Evolutionary conservation across 2,888 invertebrate species (phyloP), one percentile per base, ranked within the genome.

Genomic region (Lithophane semibrunnea): DNA sequence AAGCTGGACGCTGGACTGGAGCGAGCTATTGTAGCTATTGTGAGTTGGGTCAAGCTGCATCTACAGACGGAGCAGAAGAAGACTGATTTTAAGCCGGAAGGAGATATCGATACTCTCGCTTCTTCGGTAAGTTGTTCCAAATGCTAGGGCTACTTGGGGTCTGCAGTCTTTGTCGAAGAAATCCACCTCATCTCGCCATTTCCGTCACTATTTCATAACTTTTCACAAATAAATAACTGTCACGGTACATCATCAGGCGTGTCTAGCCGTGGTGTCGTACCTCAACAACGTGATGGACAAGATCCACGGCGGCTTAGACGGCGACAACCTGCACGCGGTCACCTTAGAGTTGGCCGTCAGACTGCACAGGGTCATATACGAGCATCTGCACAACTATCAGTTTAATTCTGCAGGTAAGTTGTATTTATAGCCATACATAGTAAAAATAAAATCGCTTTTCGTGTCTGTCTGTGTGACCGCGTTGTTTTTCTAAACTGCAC

Each of bases 11-110:
- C 97, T 0, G 99, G 99, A 0, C 92, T 99, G 79, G 99, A 99
- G 92, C 97, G 98, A 73, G 98, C 99, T 3, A 97, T 99, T 74
- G 98, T 98, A 83, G 98, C 99, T 0, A 98, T 99, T 44, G 98
- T 98, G 79, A 98, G 98, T 69, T 99, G 99, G 99, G 98, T 99
- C 0, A 98, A 98, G 93, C 97, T 98, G 75, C 98, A 99, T 89
- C 97, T 99, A 37, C 98, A 99, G 93, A 98, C 98, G 0, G 99
- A 99, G 92, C 99, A 99, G 95, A 99, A 98, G 95, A 99, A 99
- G 94, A 98, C 98, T 0, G 99, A 99, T 95, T 99, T 98, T 91
- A 98, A 98, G 89, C 98, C 99, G 0, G 99, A 99, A 90, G 98
- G 98, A 0, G 98, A 98, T 91, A 98, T 98, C 64, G 98, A 99